A percentile compares a stretch with the other conserved stretches of the same genome.
phyloP scores from a whole-genome alignment of 37 sponge, comb jelly and placozoan species.

The Trichoplax adhaerens region DNA sequence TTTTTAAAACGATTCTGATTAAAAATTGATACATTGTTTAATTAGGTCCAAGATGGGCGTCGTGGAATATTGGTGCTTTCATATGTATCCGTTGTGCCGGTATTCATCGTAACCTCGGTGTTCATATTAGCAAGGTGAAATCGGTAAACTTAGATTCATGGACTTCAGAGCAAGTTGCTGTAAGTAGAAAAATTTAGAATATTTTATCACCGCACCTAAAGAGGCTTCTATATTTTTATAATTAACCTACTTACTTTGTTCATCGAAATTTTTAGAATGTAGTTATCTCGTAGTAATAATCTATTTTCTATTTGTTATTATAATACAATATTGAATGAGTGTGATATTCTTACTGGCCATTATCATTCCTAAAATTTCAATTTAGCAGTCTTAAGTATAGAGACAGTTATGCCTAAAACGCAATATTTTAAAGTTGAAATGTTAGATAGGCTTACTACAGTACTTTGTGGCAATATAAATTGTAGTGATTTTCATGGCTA shows the following conservation, averaged over 20 bases:
- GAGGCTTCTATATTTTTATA: no score
- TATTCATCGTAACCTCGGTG: slow-evolving; percentile 86
- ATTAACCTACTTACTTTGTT: background rate
- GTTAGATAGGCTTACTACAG: no score
- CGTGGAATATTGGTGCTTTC: slow-evolving; percentile 89
- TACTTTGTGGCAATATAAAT: background rate
- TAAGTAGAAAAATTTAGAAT: no score
- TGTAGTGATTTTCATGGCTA: background rate
- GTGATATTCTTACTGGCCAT: background rate
- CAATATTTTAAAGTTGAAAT: background rate
- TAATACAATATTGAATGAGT: background rate
- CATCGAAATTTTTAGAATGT: background rate
- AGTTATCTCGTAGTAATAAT: no score
- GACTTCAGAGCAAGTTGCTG: slow-evolving; percentile 77
- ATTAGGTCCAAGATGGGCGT: slow-evolving; percentile 87
- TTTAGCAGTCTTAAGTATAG: background rate
- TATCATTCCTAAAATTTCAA: background rate
- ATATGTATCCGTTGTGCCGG: slow-evolving; percentile 95
- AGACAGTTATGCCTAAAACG: background rate
- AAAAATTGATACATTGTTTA: background rate
- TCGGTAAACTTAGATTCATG: slow-evolving; percentile 91
- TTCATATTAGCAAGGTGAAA: slow-evolving; percentile 79
- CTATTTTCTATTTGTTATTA: no score
- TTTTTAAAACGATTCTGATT: no score
- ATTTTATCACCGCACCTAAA: no score